Evolutionary conservation across 2,888 invertebrate genomes (phyloP), one percentile per base, ranked within the genome.

Genomic region (Ornithoptera priamus): DNA sequence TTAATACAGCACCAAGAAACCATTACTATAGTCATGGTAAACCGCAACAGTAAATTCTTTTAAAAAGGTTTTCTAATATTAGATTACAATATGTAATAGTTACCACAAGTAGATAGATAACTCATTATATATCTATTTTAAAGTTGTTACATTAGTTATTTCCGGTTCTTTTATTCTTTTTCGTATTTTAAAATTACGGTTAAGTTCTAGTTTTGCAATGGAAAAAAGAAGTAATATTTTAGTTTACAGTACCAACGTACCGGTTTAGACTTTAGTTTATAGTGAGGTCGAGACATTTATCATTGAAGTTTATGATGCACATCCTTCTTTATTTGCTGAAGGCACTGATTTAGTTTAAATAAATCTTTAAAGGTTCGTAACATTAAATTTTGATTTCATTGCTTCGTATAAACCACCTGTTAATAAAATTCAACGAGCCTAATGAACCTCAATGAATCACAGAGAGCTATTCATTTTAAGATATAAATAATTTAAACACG

Each of bases 251-350:
- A 80, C 84, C 82, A 81, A 82, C 81, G 84, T 39, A 39, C 39
- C 8, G 39, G 8, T 39, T 39, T 39, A 39, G 39, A 39, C 39
- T 39, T 39, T 39, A 74, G 72, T 88, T 86, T 87, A 88, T 88
- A 86, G 83, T 82, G 79, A 80, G 80, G 81, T 80, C 83, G 81
- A 80, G 77, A 80, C 81, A 81, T 88, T 87, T 86, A 89, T 88
- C 88, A 86, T 82, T 81, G 84, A 83, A 80, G 81, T 89, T 89
- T 87, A 88, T 87, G 89, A 87, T 81, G 81, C 81, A 80, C 81
- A 84, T 81, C 82, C 80, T 82, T 84, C 85, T 87, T 85, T 88
- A 88, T 89, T 86, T 85, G 81, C 83, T 78, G 78, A 78, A 77
- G 78, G 70, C 67, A 73, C 75, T 72, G 74, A 72, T 77, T 83